A percentile compares a stretch with the other conserved stretches of the same genome.
Conservation (phyloP, 2,797 vertebrate species). For the Syndactyla subalaris region DNA sequence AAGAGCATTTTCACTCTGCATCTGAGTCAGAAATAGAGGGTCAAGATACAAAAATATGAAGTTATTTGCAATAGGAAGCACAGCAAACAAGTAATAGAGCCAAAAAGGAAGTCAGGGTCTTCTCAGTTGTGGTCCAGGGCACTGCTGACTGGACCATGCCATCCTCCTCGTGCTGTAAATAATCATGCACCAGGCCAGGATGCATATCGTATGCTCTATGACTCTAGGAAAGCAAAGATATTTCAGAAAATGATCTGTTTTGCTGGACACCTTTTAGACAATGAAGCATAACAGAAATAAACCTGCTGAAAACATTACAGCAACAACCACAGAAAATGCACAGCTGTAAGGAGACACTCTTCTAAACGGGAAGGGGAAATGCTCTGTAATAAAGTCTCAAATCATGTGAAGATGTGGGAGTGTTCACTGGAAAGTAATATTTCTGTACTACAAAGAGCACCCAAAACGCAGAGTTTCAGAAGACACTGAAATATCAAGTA, state of each 20-base stretch:
- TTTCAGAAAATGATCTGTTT: not conserved
- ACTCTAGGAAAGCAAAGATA: not conserved
- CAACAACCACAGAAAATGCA: not conserved
- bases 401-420: not conserved
- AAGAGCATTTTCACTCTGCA: not conserved
- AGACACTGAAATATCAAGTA: not conserved
- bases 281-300: conserved; percentile 2
- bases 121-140: not conserved
- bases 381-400: not conserved
- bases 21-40: not conserved
- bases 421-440: not conserved
- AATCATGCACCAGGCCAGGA: not conserved
- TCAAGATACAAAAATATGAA: not conserved
- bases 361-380: not conserved
- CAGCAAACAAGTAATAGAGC: not conserved
- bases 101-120: not conserved
- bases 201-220: not conserved
- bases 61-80: not conserved
- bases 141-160: accelerated
- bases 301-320: conserved; percentile 26
- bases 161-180: not conserved
- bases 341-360: not conserved
- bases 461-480: not conserved
- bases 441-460: not conserved
- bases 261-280: not conserved